phyloP scores from a whole-genome alignment of 1,140 invertebrate species.

The Calosoma granatense region DNA sequence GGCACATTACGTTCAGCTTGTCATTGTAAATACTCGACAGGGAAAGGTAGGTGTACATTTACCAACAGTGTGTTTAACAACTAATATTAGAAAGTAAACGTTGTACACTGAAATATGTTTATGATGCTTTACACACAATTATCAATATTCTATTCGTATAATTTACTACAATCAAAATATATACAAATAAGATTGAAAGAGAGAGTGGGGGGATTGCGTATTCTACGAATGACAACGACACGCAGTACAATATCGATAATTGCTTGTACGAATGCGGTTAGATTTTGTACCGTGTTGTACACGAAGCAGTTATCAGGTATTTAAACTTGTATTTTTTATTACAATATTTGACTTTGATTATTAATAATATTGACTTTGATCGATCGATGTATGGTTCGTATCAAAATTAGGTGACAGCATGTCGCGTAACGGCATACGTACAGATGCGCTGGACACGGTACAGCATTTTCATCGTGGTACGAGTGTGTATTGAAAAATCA shows the following conservation, averaged over 20 bases:
- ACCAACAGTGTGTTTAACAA: no score
- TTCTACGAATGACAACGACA: no score
- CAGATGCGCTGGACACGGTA: not conserved
- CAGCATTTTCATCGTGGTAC: conserved; percentile 3
- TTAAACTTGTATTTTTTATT: not conserved
- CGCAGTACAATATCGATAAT: conserved; percentile 4
- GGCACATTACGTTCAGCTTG: no score
- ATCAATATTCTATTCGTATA: no score
- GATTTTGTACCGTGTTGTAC: conserved; percentile 3
- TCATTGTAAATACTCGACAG: no score
- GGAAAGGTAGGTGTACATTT: no score
- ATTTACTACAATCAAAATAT: no score
- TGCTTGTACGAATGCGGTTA: not conserved
- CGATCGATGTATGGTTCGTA: conserved; percentile 22
- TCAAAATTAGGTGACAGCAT: conserved; percentile 15
- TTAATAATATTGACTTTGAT: conserved; percentile 32
- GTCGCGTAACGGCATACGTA: not conserved
- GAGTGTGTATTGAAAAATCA: conserved; percentile 4
- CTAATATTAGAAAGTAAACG: no score
- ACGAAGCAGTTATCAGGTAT: not conserved
- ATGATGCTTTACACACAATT: no score
- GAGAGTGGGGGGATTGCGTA: no score
- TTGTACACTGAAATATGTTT: no score
- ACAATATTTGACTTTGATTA: conserved; percentile 25
- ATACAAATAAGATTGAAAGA: no score